Conservation (phyloP, 2,797 vertebrate genomes). For the Mus minutoides region DNA sequence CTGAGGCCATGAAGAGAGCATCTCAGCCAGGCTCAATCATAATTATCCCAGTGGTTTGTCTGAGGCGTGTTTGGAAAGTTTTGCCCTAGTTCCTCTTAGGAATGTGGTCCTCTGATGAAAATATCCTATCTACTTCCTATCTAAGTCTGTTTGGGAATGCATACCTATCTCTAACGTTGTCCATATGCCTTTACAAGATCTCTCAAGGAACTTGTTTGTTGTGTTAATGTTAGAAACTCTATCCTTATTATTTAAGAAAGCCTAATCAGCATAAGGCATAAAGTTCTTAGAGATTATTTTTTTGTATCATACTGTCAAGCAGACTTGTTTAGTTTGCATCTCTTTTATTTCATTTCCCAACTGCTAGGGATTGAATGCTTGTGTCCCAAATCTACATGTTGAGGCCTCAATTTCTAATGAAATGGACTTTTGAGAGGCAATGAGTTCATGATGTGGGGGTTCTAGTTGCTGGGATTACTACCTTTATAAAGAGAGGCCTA, state of each 20-base stretch:
- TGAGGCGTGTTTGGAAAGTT: not conserved
- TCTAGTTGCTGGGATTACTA: not conserved
- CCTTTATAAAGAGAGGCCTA: not conserved
- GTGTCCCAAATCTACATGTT: not conserved
- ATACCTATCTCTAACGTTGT: slow-evolving; percentile 73
- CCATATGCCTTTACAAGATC: slow-evolving; percentile 53
- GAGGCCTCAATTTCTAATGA: not conserved
- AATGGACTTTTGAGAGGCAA: not conserved
- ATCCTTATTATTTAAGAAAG: slow-evolving; percentile 67
- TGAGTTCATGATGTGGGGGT: not conserved
- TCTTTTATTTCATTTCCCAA: slow-evolving; percentile 17
- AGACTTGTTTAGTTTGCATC: slow-evolving; percentile 42
- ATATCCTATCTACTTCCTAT: slow-evolving; percentile 78
- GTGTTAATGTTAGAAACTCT: slow-evolving; percentile 65
- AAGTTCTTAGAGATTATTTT: slow-evolving; percentile 63
- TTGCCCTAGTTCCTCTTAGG: slow-evolving; percentile 78
- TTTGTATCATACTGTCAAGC: slow-evolving; percentile 15
- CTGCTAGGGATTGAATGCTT: not conserved
- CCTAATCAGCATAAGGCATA: slow-evolving; percentile 62
- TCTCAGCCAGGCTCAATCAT: slow-evolving; percentile 41
- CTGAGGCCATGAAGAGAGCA: not conserved
- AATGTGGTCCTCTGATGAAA: slow-evolving; percentile 79
- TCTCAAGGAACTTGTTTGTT: slow-evolving; percentile 70
- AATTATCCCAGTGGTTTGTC: slow-evolving; percentile 58
- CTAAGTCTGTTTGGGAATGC: slow-evolving; percentile 80